phyloP scores from a whole-genome alignment of 2,113 vertebrate genomes.

The Otus sunia region DNA sequence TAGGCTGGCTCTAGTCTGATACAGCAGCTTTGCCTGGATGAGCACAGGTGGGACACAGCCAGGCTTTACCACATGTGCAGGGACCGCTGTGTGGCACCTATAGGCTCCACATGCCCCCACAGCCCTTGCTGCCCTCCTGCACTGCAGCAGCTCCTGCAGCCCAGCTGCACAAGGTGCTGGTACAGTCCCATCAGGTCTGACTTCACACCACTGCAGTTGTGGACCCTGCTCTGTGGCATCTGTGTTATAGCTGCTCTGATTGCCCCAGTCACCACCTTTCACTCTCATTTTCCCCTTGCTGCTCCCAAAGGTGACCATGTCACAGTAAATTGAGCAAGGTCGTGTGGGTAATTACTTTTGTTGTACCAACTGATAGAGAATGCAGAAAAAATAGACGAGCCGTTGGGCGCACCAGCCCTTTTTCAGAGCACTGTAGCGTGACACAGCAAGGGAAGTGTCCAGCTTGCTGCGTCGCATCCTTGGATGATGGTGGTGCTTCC shows the following conservation, averaged over 20 bases:
- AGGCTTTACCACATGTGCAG: background rate
- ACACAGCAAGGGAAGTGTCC: background rate
- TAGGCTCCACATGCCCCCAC: too few species aligned
- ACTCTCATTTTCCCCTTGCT: background rate
- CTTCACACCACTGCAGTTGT: background rate
- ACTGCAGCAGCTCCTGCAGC: background rate
- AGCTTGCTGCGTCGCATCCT: background rate
- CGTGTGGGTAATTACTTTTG: background rate
- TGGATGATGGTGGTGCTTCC: background rate
- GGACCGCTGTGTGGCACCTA: background rate
- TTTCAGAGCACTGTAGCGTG: background rate
- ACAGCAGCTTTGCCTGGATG: background rate
- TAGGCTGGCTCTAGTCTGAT: background rate
- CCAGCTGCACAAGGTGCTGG: background rate
- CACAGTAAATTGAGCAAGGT: background rate
- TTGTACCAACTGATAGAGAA: background rate
- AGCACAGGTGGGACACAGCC: background rate
- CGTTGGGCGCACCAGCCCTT: background rate
- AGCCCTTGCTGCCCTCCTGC: background rate
- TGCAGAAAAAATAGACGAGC: background rate
- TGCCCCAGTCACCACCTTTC: background rate
- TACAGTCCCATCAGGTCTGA: background rate
- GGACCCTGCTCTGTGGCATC: background rate
- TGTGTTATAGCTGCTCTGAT: background rate
- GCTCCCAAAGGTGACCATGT: background rate